Base-by-base conservation (phyloP, 2,888 invertebrate genomes). In the Schizotus pectinicornis region DNA sequence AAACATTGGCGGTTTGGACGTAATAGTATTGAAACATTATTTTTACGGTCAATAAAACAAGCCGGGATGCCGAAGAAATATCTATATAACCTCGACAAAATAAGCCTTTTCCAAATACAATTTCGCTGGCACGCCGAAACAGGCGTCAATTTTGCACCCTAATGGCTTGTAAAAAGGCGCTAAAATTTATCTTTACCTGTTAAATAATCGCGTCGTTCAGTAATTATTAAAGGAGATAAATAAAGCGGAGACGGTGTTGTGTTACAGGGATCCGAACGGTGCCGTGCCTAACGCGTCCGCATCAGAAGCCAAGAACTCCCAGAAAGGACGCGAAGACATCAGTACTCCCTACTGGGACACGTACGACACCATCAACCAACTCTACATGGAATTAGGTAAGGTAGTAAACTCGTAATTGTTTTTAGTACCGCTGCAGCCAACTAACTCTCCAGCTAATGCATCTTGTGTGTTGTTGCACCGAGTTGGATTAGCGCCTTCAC, bases 301-400 rank as follows among this genome's bases (percentile, higher is more conserved):
- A 51, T 68, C 70, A 57, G 72, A 75, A 61, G 68, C 71, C 70
- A 72, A 69, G 66, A 74, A 67, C 67, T 59, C 64, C 50, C 70
- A 68, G 55, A 64, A 66, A 67, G 64, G 64, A 63, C 69, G 60
- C 33, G 68, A 64, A 37, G 65, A 61, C 33, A 55, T 67, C 45
- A 84, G 83, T 31, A 83, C 88, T 46, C 91, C 92, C 36, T 92
- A 91, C 77, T 94, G 94, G 94, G 94, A 94, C 79, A 89, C 92
- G 22, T 94, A 93, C 79, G 94, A 94, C 79, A 89, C 92, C 65
- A 92, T 94, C 78, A 94, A 94, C 82, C 94, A 94, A 78, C 87
- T 92, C 54, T 94, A 94, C 79, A 84, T 94, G 80, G 93, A 89
- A 81, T 82, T 90, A 77, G 88, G 89, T 89, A 80, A 80, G 84